These are phyloP conservation scores for Channa maculata DNA, from an alignment of 2,113 vertebrate genomes.

Conservation along the genomic window DNA sequence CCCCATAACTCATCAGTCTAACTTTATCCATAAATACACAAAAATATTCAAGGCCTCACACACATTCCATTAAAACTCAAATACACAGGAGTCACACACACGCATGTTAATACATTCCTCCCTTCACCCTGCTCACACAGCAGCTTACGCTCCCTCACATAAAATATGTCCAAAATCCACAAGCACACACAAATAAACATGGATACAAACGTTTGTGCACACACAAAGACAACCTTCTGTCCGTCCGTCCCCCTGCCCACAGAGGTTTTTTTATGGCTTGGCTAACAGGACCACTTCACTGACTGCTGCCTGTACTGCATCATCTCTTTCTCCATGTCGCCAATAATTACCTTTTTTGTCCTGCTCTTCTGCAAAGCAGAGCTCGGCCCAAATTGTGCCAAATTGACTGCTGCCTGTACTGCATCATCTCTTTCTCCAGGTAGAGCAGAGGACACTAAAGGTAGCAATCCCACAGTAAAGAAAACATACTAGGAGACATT, in stretches of 20 bases:
- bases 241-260: conserved; percentile 72
- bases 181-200: conserved; percentile 44
- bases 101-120: conserved; percentile 32
- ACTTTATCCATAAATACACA: conserved; percentile 58
- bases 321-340: conserved; percentile 59
- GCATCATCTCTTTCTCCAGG: no score
- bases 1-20: conserved; percentile 39
- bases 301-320: conserved; percentile 57
- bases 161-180: conserved; percentile 50
- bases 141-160: conserved; percentile 36
- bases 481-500: no score
- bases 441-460: no score
- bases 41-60: conserved; percentile 52
- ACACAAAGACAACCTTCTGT: conserved; percentile 56
- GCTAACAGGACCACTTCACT: conserved; percentile 62
- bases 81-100: conserved; percentile 28
- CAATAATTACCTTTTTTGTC: conserved; percentile 69
- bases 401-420: conserved; percentile 30
- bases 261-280: conserved; percentile 75
- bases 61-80: conserved; percentile 46
- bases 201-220: conserved; percentile 39
- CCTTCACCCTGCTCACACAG: conserved; percentile 15
- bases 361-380: conserved; percentile 24
- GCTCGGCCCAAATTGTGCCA: conserved; percentile 40
- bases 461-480: no score